Conservation (phyloP, 2,888 invertebrate species). For the Acrobasis suavella region DNA sequence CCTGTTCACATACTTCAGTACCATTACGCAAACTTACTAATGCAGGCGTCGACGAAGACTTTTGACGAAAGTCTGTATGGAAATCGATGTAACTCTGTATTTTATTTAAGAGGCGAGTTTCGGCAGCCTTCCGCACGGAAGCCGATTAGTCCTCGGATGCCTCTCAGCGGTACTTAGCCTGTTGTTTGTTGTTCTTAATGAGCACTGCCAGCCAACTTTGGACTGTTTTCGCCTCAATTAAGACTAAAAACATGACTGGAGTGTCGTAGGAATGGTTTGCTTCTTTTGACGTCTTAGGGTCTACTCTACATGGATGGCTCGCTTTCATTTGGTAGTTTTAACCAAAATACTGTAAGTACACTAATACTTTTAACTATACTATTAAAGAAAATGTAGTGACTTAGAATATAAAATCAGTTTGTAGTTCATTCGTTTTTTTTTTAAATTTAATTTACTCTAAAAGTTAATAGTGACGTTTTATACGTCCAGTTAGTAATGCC, state of each 20-base stretch:
- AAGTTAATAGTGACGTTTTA: no score
- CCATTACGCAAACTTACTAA: slow-evolving; percentile 1
- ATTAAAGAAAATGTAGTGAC: no score
- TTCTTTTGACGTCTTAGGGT: slow-evolving; percentile 29
- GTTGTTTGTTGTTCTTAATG: slow-evolving; percentile 81
- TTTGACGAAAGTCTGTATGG: slow-evolving; percentile 23
- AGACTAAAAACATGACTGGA: slow-evolving; percentile 73
- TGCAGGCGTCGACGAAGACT: slow-evolving; percentile 12
- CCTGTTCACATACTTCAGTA: neutral
- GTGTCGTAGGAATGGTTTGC: slow-evolving; percentile 56
- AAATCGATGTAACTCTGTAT: slow-evolving; percentile 39
- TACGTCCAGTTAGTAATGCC: no score
- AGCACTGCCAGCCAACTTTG: slow-evolving; percentile 75
- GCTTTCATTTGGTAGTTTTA: neutral
- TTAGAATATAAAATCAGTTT: no score
- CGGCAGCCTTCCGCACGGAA: slow-evolving; percentile 51
- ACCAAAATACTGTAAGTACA: neutral
- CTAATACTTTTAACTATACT: no score
- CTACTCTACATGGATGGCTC: neutral
- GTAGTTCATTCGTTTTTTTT: no score
- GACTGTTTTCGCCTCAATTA: slow-evolving; percentile 77
- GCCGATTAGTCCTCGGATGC: slow-evolving; percentile 72
- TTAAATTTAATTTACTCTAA: no score
- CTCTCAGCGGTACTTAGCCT: slow-evolving; percentile 68
- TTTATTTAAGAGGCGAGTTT: slow-evolving; percentile 38